These are phyloP conservation scores for Amblyopsis hoosieri DNA, from an alignment of 2,797 vertebrate species.

Conservation along the genomic window DNA sequence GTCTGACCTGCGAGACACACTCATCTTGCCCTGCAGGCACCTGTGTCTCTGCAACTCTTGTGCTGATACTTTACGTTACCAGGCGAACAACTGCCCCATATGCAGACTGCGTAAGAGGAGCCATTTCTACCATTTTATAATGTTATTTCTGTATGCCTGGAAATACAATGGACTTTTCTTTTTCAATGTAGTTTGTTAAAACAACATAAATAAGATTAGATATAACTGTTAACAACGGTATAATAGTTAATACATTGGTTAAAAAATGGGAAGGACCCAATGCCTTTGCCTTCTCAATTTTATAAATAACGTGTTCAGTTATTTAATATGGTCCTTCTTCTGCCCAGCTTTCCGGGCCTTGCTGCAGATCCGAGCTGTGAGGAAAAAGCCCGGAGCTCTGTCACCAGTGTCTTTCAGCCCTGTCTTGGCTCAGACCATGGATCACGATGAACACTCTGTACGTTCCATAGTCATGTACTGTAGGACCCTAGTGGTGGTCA, in stretches of 20 bases:
- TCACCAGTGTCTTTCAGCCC: slow-evolving; percentile 97
- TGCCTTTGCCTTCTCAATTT: not conserved
- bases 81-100: slow-evolving; percentile 98
- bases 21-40: slow-evolving; percentile 95
- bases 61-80: slow-evolving; percentile 93
- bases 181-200: too few relatives aligned
- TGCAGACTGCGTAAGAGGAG: slow-evolving; percentile 92
- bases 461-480: slow-evolving; percentile 11
- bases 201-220: too few relatives aligned
- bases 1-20: slow-evolving; percentile 92
- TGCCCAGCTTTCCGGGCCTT: slow-evolving; percentile 91
- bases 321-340: slow-evolving; percentile 7
- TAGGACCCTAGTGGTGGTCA: too few relatives aligned
- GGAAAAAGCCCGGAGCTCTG: slow-evolving; percentile 93
- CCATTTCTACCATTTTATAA: not conserved
- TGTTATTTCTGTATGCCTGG: not conserved
- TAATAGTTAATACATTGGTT: too few relatives aligned
- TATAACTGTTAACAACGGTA: too few relatives aligned
- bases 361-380: slow-evolving; percentile 96
- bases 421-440: slow-evolving; percentile 93
- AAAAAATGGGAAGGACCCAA: too few relatives aligned
- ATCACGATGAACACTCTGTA: slow-evolving; percentile 96
- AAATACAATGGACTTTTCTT: not conserved
- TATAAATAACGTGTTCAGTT: not conserved
- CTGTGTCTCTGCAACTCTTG: slow-evolving; percentile 95